A percentile compares a stretch with the other conserved stretches of the same genome.
phyloP scores from a whole-genome alignment of 2,113 vertebrate genomes.

The Synodontis membranacea region DNA sequence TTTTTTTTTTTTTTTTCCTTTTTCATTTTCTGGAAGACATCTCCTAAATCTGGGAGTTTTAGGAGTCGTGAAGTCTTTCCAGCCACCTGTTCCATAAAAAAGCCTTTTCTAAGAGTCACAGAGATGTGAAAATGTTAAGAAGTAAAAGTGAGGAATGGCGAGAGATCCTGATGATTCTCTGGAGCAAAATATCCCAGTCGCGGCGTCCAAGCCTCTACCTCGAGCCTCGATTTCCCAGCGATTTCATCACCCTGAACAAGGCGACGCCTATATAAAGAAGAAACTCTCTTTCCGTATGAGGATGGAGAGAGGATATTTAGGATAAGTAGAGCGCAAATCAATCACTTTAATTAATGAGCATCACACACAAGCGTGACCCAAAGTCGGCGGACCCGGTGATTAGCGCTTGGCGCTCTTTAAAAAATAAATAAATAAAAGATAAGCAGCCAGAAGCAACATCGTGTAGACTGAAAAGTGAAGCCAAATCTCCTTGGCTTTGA shows the following conservation, averaged over 20 bases:
- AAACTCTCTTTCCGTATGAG: too few relatives aligned
- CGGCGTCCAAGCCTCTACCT: not conserved
- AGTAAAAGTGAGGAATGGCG: not conserved
- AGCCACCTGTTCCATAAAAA: not conserved
- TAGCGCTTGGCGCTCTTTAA: not conserved
- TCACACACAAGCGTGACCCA: not conserved
- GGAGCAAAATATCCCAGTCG: not conserved
- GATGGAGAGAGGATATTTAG: not conserved
- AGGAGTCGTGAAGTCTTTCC: not conserved
- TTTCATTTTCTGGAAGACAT: not conserved
- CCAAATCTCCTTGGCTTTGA: slow-evolving; percentile 63
- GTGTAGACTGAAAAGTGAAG: slow-evolving; percentile 49
- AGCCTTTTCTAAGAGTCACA: not conserved
- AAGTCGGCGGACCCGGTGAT: not conserved
- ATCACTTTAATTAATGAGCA: slow-evolving; percentile 3
- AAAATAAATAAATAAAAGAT: too few relatives aligned
- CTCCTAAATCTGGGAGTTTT: not conserved
- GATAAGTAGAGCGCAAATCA: not conserved
- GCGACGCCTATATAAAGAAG: not conserved
- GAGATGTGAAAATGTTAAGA: not conserved
- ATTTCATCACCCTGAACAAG: slow-evolving; percentile 31
- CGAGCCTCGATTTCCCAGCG: not conserved
- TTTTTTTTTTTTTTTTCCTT: too few relatives aligned
- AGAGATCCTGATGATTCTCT: not conserved
- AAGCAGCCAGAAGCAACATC: not conserved